Base-by-base conservation (phyloP, 1,140 invertebrate genomes). In the Bombus pyrosoma region DNA sequence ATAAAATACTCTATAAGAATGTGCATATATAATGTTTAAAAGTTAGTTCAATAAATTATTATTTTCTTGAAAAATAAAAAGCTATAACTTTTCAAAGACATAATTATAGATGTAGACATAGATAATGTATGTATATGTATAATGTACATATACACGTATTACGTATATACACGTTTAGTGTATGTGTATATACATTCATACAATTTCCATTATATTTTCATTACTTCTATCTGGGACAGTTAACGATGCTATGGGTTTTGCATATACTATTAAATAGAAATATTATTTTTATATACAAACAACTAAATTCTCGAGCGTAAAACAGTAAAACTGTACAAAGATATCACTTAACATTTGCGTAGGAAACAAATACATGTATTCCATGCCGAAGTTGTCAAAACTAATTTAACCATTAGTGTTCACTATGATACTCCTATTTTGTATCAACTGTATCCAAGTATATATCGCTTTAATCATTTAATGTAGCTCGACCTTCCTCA, bases 401-500 rank as follows among this genome's bases (percentile, higher is more conserved):
- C 8, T 47, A 72, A 53, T 53, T 53, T 53, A 25, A 15, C 34
- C 34, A 25, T 62, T 41, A 59, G 25, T 72, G 47, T 62, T 72
- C 25, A 10, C 18, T 59, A 62, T 10, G 22, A 34, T 34, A 43
- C 34, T 34, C 53, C 32, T 57, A 5, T 41, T n/a, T 43, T 34
- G 18, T 15, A 25, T 39, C 12, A 32, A 32, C 62, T 47, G 18
- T 53, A 57, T 64, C 1, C 10, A 68, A 25, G 37, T 39, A 32
- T 39, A 32, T 57, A 22, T 28, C 9, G 25, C 8, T 77, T 85
- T 80, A 81, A 22, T 83, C 79, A 37, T 68, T 53, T 25, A 57
- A 78, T 64, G 84, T 86, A 9, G 95, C 96, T 84, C 96, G 93
- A 34, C 94, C 93, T 88, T 96, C 96, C 1, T 93, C 83, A 1